Evolutionary conservation across 2,888 invertebrate genomes (phyloP).

Genomic region (Ormyrus pomaceus): DNA sequence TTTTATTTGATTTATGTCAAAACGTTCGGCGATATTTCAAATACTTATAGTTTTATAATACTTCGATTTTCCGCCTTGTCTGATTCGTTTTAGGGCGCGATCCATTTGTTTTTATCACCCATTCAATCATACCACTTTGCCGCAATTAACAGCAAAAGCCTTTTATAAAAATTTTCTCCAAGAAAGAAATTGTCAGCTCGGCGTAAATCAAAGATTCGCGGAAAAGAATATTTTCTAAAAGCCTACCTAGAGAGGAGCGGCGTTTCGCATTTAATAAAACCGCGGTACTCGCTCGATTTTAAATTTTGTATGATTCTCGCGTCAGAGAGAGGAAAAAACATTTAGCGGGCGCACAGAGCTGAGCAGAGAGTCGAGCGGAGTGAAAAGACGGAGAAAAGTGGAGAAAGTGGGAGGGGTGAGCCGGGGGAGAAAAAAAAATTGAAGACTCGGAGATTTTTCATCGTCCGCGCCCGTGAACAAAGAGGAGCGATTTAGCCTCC

Average conservation of each 20-base stretch:
- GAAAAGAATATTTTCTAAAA: too few relatives aligned
- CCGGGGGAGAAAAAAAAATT: not conserved
- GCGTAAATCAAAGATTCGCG: too few relatives aligned
- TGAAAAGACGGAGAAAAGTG: not conserved
- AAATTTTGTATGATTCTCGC: too few relatives aligned
- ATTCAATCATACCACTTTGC: too few relatives aligned
- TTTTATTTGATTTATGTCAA: slow-evolving; percentile 34
- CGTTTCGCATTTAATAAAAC: too few relatives aligned
- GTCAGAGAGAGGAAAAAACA: not conserved
- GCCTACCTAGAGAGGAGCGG: too few relatives aligned
- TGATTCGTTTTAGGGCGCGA: not conserved
- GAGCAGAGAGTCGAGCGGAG: not conserved
- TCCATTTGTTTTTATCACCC: not conserved
- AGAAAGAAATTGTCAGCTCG: too few relatives aligned
- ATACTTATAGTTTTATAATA: slow-evolving; percentile 5
- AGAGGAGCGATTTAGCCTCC: slow-evolving; percentile 22
- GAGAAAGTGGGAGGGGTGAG: too few relatives aligned
- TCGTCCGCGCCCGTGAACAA: slow-evolving; percentile 11
- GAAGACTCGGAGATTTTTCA: slow-evolving; percentile 37
- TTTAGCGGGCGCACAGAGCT: not conserved
- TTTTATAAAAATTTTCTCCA: too few relatives aligned
- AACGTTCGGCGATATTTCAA: slow-evolving; percentile 9
- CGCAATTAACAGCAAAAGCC: too few relatives aligned
- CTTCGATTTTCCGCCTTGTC: not conserved
- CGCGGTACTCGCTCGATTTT: too few relatives aligned